Evolutionary conservation across 37 sponge, comb jelly and placozoan genomes (phyloP), one percentile per base, ranked within the genome.

Genomic region (Theonella swinhoei): DNA sequence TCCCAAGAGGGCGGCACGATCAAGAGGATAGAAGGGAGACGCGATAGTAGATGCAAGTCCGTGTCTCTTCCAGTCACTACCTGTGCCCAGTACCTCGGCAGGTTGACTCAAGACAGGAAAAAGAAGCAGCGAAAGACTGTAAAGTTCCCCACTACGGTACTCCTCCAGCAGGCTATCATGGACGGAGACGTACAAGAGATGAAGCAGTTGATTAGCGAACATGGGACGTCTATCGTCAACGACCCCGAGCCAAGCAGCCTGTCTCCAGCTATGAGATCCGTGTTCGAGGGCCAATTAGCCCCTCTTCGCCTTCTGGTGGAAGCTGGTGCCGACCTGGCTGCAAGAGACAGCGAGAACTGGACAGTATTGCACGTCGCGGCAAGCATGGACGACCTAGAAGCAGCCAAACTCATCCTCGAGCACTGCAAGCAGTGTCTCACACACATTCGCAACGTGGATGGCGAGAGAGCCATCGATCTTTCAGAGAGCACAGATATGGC

Each of bases 171-270:
- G 59, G 80, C 78, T 20, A 74, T 93, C 62, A 70, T 83, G 3
- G 83, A 85, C 0, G 93, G 93, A 28, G 89, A 93, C 68, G 26
- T 88, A 68, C 22, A 70, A n/a, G 93, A 93, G 66, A 61, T 93
- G 40, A 81, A 72, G 43, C 61, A 67, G 64, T 73, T 93, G 36
- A 41, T 88, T 4, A 14, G 32, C 33, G 40, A 82, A 7, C 34
- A 79, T 64, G 93, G 93, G 38, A 68, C 32, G 17, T 19, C 31
- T 0, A 64, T 83, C 2, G 83, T 88, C 30, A 73, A 85, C 33
- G 77, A 83, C 38, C 36, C 69, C n/a, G 93, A 93, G 25, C 85
- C 89, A 11, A 77, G 75, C 43, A 86, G 89, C 3, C 78, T 93
- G 0, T 83, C 93, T 28, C 86, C 83, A 39, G 89, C 68, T 26